Evolutionary conservation across 1,140 invertebrate species (phyloP), one percentile per base, ranked within the genome.

Genomic region (Panagrolaimus sp.): DNA sequence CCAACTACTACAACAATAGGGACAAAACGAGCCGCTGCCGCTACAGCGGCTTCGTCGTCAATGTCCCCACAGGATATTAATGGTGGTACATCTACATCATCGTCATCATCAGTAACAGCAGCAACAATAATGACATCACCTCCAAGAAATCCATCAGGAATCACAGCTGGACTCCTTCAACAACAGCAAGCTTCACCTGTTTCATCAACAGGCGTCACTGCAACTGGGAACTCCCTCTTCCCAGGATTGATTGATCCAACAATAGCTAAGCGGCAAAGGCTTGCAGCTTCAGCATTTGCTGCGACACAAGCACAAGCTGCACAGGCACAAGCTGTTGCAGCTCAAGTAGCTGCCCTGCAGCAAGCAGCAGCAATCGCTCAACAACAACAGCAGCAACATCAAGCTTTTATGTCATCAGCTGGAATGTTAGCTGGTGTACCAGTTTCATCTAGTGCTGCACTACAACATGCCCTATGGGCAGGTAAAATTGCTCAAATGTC

Each of bases 291-390:
- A 61, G 25, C 63, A 43, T 38, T 38, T 38, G 31, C 31, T 38
- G 51, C 51, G 11, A 27, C 51, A 14, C 16, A 46, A 13, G 20
- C 14, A 25, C 67, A 69, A 46, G 13, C 63, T 31, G 67, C 27
- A 25, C 57, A 65, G 20, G 25, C 61, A 14, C 13, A 44, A 23
- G 48, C 48, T 25, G 16, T 14, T 53, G 48, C 16, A 16, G 48
- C 25, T 9, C 48, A 16, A 66, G 63, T 74, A 67, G 57, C 68
- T 72, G 74, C 84, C 69, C 86, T 86, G 44, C 85, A 90, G 88
- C 89, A 89, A 77, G 86, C 88, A 31, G 86, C 87, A 74, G 90
- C 90, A 63, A 90, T 92, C 31, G 31, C 31, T 38, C 31, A 38
- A 66, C 90, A 91, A 63, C 13, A 23, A 14, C 45, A 57, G n/a